These are phyloP conservation scores for Tricholauxania praeusta DNA, from an alignment of 2,888 invertebrate species.

Conservation along the genomic window DNA sequence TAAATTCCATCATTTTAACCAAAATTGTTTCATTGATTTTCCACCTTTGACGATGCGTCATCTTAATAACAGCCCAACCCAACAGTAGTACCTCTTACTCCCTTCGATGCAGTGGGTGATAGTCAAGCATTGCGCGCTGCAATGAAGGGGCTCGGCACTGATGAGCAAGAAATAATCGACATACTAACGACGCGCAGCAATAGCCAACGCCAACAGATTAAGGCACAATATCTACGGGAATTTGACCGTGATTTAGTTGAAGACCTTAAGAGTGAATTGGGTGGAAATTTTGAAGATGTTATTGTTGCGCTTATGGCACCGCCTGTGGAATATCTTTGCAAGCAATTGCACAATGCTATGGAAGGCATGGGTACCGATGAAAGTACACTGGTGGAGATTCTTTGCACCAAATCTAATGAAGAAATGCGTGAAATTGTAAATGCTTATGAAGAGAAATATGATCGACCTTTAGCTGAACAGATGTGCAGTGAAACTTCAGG, in stretches of 20 bases:
- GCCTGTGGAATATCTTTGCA: constrained; percentile 77
- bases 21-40: constrained; percentile 12
- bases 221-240: constrained; percentile 73
- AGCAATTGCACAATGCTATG: constrained; percentile 80
- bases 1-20: constrained; percentile 13
- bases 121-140: constrained; percentile 76
- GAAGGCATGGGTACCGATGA: constrained; percentile 81
- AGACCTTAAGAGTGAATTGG: constrained; percentile 78
- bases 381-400: constrained; percentile 78
- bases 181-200: constrained; percentile 79
- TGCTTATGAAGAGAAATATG: constrained; percentile 75
- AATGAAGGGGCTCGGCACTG: constrained; percentile 83
- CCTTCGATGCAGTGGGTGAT: constrained; percentile 76
- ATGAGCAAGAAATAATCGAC: constrained; percentile 81
- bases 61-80: constrained; percentile 65
- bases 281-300: constrained; percentile 80
- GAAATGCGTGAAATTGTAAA: constrained; percentile 74
- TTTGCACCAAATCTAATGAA: constrained; percentile 77
- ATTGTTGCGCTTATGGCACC: constrained; percentile 78
- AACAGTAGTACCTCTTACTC: constrained; percentile 72
- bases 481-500: constrained; percentile 83
- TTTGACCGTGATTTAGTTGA: constrained; percentile 74
- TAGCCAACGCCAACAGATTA: constrained; percentile 78
- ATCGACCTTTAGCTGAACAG: constrained; percentile 77
- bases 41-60: constrained; percentile 23